phyloP scores from a whole-genome alignment of 2,113 vertebrate species.

The Lates calcarifer region DNA sequence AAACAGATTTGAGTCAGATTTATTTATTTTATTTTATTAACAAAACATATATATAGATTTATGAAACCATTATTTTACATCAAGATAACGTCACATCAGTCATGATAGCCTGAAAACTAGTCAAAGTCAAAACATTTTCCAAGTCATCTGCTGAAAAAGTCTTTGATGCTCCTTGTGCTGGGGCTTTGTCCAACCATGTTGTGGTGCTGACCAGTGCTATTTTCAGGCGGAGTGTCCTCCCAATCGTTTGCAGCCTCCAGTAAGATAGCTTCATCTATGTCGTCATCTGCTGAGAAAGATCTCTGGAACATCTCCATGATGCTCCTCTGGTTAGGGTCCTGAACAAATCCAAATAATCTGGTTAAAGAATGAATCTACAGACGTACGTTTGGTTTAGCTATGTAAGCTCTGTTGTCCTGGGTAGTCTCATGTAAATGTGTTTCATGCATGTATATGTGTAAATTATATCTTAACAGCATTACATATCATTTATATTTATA shows the following conservation, averaged over 20 bases:
- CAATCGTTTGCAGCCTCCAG: conserved; percentile 84
- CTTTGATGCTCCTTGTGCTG: conserved; percentile 75
- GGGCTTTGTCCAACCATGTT: conserved; percentile 59
- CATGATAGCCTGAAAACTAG: conserved; percentile 59
- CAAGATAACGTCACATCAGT: neutral
- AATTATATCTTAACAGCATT: neutral
- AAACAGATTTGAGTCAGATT: neutral
- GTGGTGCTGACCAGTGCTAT: conserved; percentile 24
- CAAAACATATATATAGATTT: conserved; percentile 17
- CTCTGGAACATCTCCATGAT: conserved; percentile 91
- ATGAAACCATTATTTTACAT: neutral
- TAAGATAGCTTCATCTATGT: conserved; percentile 81
- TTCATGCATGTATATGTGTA: neutral
- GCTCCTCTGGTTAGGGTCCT: conserved; percentile 87
- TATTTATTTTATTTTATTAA: conserved; percentile 21
- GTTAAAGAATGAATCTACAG: neutral
- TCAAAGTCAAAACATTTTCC: neutral
- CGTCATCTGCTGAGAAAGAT: conserved; percentile 83
- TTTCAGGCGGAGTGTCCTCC: conserved; percentile 73
- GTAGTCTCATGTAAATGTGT: neutral
- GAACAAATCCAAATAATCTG: conserved; percentile 19
- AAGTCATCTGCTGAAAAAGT: conserved; percentile 64
- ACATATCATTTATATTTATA: neutral
- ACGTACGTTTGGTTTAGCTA: neutral
- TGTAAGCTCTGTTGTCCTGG: neutral